Evolutionary conservation across 2,797 vertebrate genomes (phyloP).

Genomic region (Moxostoma hubbsi): DNA sequence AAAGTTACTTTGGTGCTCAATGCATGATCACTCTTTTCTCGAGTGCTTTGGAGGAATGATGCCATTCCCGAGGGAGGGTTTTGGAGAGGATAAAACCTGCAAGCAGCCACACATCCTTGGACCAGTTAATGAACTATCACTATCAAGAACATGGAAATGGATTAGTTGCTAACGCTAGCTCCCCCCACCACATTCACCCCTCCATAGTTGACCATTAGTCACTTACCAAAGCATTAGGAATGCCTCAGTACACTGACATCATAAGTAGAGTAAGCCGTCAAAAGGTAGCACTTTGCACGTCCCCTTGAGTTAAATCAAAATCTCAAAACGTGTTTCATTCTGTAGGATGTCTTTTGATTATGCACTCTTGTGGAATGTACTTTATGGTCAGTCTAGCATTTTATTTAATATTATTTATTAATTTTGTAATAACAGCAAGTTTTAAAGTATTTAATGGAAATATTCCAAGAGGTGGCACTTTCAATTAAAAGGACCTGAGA

Average conservation of each 20-base stretch:
- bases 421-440: no score
- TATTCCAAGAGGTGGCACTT: no score
- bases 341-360: slow-evolving; percentile 30
- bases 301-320: slow-evolving; percentile 63
- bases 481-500: no score
- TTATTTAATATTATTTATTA: no score
- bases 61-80: slow-evolving; percentile 58
- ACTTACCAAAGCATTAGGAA: slow-evolving; percentile 61
- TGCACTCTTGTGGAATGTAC: slow-evolving; percentile 4
- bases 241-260: slow-evolving; percentile 60
- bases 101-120: slow-evolving; percentile 66
- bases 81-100: slow-evolving; percentile 67
- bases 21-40: slow-evolving; percentile 39
- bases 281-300: slow-evolving; percentile 59
- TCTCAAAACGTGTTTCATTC: slow-evolving; percentile 44
- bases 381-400: background rate
- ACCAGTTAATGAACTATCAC: slow-evolving; percentile 76
- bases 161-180: slow-evolving; percentile 75
- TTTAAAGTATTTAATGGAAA: background rate
- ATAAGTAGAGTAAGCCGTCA: slow-evolving; percentile 67
- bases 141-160: slow-evolving; percentile 72
- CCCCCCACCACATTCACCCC: slow-evolving; percentile 60
- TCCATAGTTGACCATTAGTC: slow-evolving; percentile 67
- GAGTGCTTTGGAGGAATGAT: slow-evolving; percentile 60
- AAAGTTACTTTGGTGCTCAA: slow-evolving; percentile 64